Evolutionary conservation across 1,140 invertebrate genomes (phyloP).

Genomic region (Cyclina sinensis): DNA sequence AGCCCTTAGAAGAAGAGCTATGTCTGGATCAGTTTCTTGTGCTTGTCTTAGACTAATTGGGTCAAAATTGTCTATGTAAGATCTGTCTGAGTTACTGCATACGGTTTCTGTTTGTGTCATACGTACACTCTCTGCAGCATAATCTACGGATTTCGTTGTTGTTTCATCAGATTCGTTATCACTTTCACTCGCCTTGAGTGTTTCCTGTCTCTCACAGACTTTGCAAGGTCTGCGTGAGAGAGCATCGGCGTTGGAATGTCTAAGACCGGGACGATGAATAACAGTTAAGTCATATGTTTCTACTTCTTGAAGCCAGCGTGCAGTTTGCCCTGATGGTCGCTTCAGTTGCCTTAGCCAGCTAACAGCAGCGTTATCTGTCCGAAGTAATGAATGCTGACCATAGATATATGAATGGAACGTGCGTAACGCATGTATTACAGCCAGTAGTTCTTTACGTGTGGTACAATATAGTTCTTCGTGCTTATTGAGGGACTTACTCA

Average conservation of each 20-base stretch:
- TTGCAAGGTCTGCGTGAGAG: not conserved
- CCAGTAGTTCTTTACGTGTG: conserved; percentile 73
- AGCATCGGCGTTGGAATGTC: conserved; percentile 7
- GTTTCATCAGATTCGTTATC: not conserved
- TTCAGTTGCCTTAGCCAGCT: conserved; percentile 67
- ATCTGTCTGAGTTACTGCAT: no score
- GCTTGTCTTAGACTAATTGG: no score
- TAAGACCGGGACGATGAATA: not conserved
- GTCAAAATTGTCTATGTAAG: no score
- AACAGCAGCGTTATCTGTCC: conserved; percentile 74
- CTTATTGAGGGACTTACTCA: conserved; percentile 62
- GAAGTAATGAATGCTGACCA: conserved; percentile 64
- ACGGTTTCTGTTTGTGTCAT: no score
- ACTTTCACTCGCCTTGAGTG: not conserved
- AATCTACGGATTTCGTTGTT: no score
- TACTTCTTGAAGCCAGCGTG: conserved; percentile 6
- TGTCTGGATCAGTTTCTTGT: no score
- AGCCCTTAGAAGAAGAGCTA: no score
- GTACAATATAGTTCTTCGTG: conserved; percentile 87
- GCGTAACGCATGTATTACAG: conserved; percentile 62
- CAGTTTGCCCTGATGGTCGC: not conserved
- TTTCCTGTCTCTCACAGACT: not conserved
- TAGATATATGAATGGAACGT: conserved; percentile 70
- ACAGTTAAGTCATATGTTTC: conserved; percentile 13
- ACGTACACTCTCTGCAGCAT: no score